Evolutionary conservation across 1,140 invertebrate genomes (phyloP).

Genomic region (Heterodera schachtii): DNA sequence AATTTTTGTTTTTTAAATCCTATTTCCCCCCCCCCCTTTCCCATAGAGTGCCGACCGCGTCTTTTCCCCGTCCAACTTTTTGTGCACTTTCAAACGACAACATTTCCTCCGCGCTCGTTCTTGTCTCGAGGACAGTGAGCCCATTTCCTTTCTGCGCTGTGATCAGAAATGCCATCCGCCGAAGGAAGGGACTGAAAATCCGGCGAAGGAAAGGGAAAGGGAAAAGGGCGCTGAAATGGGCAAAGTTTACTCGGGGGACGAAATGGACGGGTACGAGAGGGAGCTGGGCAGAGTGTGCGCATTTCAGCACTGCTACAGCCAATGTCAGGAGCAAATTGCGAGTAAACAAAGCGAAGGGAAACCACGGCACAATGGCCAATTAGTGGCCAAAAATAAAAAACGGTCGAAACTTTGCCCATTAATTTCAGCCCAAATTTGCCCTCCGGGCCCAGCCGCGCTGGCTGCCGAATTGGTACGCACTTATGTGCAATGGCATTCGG

Average conservation of each 20-base stretch:
- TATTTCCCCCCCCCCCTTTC: conserved; percentile 8
- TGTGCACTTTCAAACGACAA: conserved; percentile 61
- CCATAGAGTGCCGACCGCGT: conserved; percentile 59
- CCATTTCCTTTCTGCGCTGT: conserved; percentile 63
- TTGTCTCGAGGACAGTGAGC: conserved; percentile 62
- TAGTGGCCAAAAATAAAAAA: neutral
- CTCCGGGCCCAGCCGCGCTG: conserved; percentile 43
- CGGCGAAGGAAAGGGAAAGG: neutral
- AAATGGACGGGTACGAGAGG: conserved; percentile 57
- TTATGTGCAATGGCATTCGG: conserved; percentile 61
- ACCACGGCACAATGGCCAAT: conserved; percentile 8
- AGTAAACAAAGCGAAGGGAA: conserved; percentile 30
- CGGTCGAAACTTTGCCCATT: too few species aligned
- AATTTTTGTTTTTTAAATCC: neutral
- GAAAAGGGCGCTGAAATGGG: conserved; percentile 10
- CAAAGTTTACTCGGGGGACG: conserved; percentile 45
- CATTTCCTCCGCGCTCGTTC: conserved; percentile 49
- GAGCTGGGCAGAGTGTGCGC: conserved; percentile 58
- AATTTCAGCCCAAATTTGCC: conserved; percentile 45
- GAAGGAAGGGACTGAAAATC: too few species aligned
- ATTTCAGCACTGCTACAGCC: conserved; percentile 61
- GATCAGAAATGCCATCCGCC: conserved; percentile 58
- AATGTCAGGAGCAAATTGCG: conserved; percentile 50
- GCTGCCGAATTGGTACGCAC: conserved; percentile 54
- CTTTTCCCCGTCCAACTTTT: conserved; percentile 64